phyloP scores from a whole-genome alignment of 2,888 invertebrate genomes.

The Melanargia galathea region DNA sequence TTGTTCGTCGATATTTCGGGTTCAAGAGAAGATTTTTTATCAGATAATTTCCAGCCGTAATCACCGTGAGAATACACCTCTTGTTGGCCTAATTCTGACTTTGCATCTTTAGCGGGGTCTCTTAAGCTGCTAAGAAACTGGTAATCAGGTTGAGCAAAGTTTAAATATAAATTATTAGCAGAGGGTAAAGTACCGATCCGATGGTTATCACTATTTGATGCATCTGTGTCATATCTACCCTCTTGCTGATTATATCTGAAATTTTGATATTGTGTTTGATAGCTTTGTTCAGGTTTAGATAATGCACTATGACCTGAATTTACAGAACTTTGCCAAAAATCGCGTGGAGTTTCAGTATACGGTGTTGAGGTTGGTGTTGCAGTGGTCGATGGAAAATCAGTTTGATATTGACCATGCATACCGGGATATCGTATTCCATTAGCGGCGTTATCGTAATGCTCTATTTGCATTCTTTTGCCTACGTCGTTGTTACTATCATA shows the following conservation, averaged over 20 bases:
- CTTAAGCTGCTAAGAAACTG: constrained; percentile 56
- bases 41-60: constrained; percentile 74
- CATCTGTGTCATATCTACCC: constrained; percentile 53
- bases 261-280: constrained; percentile 60
- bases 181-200: constrained; percentile 62
- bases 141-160: constrained; percentile 68
- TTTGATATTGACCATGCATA: constrained; percentile 62
- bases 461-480: constrained; percentile 67
- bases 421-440: constrained; percentile 66
- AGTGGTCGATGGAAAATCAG: constrained; percentile 64
- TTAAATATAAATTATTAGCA: constrained; percentile 70
- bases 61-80: constrained; percentile 72
- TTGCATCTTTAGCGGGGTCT: constrained; percentile 57
- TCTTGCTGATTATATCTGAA: constrained; percentile 59
- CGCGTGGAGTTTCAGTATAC: constrained; percentile 58
- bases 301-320: constrained; percentile 54
- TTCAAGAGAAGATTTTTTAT: constrained; percentile 60
- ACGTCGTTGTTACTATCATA: constrained; percentile 56
- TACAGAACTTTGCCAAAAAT: constrained; percentile 63
- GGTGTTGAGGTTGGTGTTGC: constrained; percentile 57
- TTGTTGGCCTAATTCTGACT: constrained; percentile 60
- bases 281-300: constrained; percentile 64
- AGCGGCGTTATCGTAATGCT: constrained; percentile 73
- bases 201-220: constrained; percentile 61
- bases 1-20: constrained; percentile 56